Conservation (phyloP, 2,797 vertebrate genomes). For the Hafferia zeledoni region DNA sequence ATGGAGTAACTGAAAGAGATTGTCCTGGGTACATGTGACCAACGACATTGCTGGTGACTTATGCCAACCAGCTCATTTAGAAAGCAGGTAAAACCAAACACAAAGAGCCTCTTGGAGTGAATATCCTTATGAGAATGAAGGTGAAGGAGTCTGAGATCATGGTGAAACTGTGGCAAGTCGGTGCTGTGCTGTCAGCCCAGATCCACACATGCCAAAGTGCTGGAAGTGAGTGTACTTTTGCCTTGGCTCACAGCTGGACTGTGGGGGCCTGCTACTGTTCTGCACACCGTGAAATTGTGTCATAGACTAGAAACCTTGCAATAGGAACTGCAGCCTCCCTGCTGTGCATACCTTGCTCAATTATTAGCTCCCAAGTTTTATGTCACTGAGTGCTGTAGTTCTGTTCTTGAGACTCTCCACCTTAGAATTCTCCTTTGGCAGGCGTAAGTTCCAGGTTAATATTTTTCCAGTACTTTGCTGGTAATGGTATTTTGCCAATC, state of each 20-base stretch:
- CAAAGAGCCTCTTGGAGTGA: background rate
- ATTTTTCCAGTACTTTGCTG: background rate
- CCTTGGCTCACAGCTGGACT: background rate
- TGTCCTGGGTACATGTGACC: background rate
- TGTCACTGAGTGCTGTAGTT: background rate
- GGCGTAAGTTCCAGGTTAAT: background rate
- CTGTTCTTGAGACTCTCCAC: background rate
- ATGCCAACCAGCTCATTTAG: background rate
- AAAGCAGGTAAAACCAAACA: background rate
- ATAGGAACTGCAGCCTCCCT: background rate
- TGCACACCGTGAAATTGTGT: accelerated
- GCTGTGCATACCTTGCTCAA: background rate
- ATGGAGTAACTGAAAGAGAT: background rate
- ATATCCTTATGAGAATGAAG: background rate
- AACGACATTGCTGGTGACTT: background rate
- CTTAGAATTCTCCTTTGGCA: background rate
- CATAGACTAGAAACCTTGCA: background rate
- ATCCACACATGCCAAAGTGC: background rate
- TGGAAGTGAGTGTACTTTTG: background rate
- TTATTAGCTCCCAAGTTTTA: background rate
- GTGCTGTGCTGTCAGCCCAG: background rate
- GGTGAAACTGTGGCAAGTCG: background rate
- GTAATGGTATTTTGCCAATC: background rate
- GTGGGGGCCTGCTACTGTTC: background rate
- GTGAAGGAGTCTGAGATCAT: background rate